Base-by-base conservation (phyloP, 2,113 vertebrate genomes). In the Verasper variegatus region DNA sequence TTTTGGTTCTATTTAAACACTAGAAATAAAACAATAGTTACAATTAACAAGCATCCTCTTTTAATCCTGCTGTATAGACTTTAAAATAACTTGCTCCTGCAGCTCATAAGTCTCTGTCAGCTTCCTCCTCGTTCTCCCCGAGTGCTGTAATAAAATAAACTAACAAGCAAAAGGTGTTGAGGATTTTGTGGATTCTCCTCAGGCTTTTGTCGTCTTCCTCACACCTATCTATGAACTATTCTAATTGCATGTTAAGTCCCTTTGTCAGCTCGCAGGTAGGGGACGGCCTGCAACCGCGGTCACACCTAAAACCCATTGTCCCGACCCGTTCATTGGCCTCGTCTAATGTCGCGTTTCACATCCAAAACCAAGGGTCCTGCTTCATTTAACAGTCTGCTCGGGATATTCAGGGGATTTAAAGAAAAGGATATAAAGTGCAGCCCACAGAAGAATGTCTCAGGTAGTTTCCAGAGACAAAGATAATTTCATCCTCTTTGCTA, bases 101-200 rank as follows among this genome's bases (percentile, higher is more conserved):
- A 49, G 47, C 47, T 49, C 47, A 18, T 49, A 1, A 4, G 15
- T 51, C 47, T 51, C 47, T 51, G 47, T 18, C 13, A 49, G 17
- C 47, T 5, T 14, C 47, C 47, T 18, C 47, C 4, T 49, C 47
- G 0, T 1, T 7, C 47, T 18, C 17, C 47, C 47, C 18, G 4
- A 49, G 15, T 47, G 45, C 45, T 5, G 17, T 20, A 51, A 51
- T 51, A 51, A 93, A 87, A 87, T 86, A 92, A 92, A 95, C 94
- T 84, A 92, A 95, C 93, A 84, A 91, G 91, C 56, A 3, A 7
- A 61, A 92, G 90, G 93, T 90, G 93, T 92, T 14, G 21, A 86
- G 60, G 65, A 21, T 76, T 76, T 78, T 89, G 81, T 58, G 67
- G 89, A 89, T 91, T 92, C 86, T 80, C 90, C 82, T 68, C n/a